Base-by-base conservation (phyloP, 2,113 vertebrate genomes). In the Spilogale gracilis region DNA sequence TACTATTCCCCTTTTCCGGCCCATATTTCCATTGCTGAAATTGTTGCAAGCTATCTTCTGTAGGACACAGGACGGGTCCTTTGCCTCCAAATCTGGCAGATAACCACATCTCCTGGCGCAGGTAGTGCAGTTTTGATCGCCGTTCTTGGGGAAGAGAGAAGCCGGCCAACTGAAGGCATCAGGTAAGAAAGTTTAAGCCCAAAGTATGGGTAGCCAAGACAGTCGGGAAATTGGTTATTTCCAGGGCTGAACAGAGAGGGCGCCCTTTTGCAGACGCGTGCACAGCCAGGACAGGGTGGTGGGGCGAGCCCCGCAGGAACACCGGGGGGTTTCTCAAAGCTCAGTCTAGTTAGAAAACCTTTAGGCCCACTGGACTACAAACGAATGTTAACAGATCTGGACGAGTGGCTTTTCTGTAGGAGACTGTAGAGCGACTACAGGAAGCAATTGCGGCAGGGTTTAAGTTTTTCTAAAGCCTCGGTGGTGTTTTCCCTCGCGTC, bases 391-490 rank as follows among this genome's bases (percentile, higher is more conserved):
- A 11, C 27, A 48, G 50, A 80, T 3, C 43, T 30, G 30, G 82
- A 32, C 16, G 4, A 54, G 16, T 65, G 81, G 69, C 23, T 67
- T n/a, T 83, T 61, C 81, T 1, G 25, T 27, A 0, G 73, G 58
- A 80, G 25, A 21, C 73, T 21, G 45, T 2, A 67, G 56, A 69
- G 73, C 67, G 52, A 67, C 63, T 58, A 17, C 63, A 52, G 79
- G 60, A 92, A 91, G 92, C 76, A 83, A 20, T 1, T 56, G 85
- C 65, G 17, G 65, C 38, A 2, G 9, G 52, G 21, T 79, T 96
- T 69, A 96, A 96, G 74, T 97, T 96, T 96, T 18, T 91, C 74
- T 5, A 6, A 96, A 95, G 95, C 91, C 93, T 90, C 69, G 4
- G 32, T 2, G 13, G 65, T 58, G 67, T 43, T 94, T 82, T 32